Evolutionary conservation across 2,797 vertebrate species (phyloP).

Genomic region (Crenuchus spilurus): DNA sequence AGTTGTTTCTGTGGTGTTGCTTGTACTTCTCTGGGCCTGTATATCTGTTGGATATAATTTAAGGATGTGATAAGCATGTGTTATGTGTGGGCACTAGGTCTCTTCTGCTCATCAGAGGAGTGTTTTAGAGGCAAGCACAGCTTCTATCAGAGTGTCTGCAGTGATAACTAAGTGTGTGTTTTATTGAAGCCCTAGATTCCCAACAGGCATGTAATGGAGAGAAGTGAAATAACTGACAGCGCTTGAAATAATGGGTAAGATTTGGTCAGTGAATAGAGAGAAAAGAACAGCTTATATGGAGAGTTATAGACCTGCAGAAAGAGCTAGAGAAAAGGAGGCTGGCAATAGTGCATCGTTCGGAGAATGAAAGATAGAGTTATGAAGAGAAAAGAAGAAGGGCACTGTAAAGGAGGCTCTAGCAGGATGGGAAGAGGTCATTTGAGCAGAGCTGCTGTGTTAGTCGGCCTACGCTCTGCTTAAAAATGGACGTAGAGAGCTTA

Average conservation of each 20-base stretch:
- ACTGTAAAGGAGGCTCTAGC: neutral
- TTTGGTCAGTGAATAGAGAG: slow-evolving; percentile 21
- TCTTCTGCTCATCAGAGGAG: neutral
- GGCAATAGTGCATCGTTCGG: neutral
- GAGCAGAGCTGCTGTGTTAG: neutral
- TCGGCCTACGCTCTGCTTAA: neutral
- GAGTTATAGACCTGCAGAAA: slow-evolving; percentile 8
- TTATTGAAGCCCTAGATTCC: slow-evolving; percentile 4
- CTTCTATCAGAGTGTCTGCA: neutral
- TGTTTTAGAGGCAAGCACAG: neutral
- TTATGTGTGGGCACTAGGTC: slow-evolving; percentile 23
- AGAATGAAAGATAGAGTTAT: neutral
- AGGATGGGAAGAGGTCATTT: slow-evolving; percentile 1
- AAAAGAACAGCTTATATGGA: neutral
- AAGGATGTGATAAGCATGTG: slow-evolving; percentile 16
- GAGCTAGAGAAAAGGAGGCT: neutral
- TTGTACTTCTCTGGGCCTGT: neutral
- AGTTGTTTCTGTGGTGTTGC: neutral
- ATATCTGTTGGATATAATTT: neutral
- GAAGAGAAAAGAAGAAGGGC: neutral
- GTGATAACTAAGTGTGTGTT: slow-evolving; percentile 1
- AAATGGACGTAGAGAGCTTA: neutral
- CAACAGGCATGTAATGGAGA: slow-evolving; percentile 30
- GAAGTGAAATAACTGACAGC: slow-evolving; percentile 17
- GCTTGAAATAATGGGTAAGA: slow-evolving; percentile 34